Percentiles rank a stretch among this genome's conserved stretches.
Conservation (phyloP, 1,140 invertebrate species). For the Drosophila truncata region DNA sequence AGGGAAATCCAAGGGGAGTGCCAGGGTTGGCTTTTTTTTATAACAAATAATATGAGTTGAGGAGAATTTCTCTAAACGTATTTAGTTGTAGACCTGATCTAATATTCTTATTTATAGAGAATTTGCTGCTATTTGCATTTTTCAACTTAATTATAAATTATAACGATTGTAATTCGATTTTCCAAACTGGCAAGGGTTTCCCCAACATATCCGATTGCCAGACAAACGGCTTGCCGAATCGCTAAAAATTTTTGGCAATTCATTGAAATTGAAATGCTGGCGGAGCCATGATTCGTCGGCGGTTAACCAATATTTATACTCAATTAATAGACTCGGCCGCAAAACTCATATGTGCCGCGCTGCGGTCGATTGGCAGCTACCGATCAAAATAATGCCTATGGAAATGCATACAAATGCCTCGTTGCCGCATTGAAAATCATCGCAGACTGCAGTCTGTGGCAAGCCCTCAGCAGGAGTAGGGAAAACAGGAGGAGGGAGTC, state of each 20-base stretch:
- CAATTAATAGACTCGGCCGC: slow-evolving; percentile 71
- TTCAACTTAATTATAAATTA: neutral
- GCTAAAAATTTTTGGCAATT: slow-evolving; percentile 7
- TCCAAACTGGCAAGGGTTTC: neutral
- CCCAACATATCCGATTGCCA: neutral
- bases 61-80: too few relatives aligned
- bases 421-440: slow-evolving; percentile 58
- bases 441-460: slow-evolving; percentile 16
- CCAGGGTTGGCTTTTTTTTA: neutral
- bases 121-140: too few relatives aligned
- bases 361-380: slow-evolving; percentile 52
- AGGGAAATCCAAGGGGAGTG: neutral
- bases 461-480: slow-evolving; percentile 27
- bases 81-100: neutral
- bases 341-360: slow-evolving; percentile 50
- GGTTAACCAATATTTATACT: slow-evolving; percentile 75
- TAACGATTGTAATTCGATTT: neutral
- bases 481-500: slow-evolving; percentile 1
- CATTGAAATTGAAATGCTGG: slow-evolving; percentile 13
- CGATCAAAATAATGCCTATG: slow-evolving; percentile 74
- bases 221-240: neutral
- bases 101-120: too few relatives aligned
- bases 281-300: slow-evolving; percentile 44
- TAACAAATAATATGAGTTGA: neutral
- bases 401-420: slow-evolving; percentile 54